Conservation (phyloP, 2,113 vertebrate genomes). For the Condylura cristata region DNA sequence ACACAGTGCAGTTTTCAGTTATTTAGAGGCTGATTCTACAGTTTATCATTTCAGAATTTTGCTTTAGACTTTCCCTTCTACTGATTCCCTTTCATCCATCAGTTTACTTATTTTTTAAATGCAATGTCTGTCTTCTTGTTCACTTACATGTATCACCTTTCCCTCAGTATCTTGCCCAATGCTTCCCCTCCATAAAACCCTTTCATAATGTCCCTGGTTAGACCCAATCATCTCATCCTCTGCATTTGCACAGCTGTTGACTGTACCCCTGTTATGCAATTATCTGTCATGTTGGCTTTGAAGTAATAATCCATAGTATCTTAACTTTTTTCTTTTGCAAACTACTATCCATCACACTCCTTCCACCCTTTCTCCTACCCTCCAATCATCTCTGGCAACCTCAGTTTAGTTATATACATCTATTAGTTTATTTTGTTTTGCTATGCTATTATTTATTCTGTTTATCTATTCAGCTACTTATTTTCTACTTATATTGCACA, state of each 20-base stretch:
- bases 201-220: not conserved
- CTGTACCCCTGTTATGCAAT: not conserved
- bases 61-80: not conserved
- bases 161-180: not conserved
- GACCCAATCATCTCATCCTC: not conserved
- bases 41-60: slow-evolving; percentile 40
- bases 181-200: not conserved
- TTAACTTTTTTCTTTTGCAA: too few relatives aligned
- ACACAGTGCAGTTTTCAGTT: not conserved
- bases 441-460: too few relatives aligned
- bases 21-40: not conserved
- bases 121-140: not conserved
- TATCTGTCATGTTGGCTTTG: not conserved
- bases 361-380: too few relatives aligned
- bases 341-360: too few relatives aligned
- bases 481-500: too few relatives aligned
- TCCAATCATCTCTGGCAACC: too few relatives aligned
- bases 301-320: not conserved
- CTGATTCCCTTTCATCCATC: not conserved
- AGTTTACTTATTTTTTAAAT: not conserved
- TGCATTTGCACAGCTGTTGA: not conserved
- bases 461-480: too few relatives aligned
- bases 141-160: not conserved
- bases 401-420: too few relatives aligned
- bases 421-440: too few relatives aligned